These are phyloP conservation scores for Antechinus flavipes DNA, from an alignment of 2,113 vertebrate species.

Conservation along the genomic window DNA sequence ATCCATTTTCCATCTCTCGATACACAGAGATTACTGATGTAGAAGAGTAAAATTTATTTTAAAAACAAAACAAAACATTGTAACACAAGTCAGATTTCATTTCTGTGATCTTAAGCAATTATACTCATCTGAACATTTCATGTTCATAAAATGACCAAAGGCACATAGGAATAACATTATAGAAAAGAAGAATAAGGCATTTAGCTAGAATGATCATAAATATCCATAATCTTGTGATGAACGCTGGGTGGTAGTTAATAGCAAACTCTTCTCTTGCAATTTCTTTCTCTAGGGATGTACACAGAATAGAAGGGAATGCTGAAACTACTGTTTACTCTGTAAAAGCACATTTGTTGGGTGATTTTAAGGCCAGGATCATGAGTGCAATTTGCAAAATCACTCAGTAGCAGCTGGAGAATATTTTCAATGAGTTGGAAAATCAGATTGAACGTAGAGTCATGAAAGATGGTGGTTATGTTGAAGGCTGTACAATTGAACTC, in stretches of 20 bases:
- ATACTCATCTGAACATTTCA: not conserved
- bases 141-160: not conserved
- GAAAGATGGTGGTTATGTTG: slow-evolving; percentile 30
- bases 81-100: slow-evolving; percentile 7
- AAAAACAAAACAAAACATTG: slow-evolving; percentile 15
- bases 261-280: slow-evolving; percentile 18
- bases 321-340: slow-evolving; percentile 25
- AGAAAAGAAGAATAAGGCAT: not conserved
- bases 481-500: slow-evolving; percentile 43
- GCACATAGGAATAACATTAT: not conserved
- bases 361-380: slow-evolving; percentile 9
- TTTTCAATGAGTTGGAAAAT: slow-evolving; percentile 57
- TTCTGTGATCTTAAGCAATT: not conserved
- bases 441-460: not conserved
- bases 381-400: slow-evolving; percentile 23
- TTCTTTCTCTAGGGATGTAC: slow-evolving; percentile 28
- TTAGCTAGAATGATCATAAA: not conserved
- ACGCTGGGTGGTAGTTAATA: slow-evolving; percentile 32
- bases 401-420: slow-evolving; percentile 39
- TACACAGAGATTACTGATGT: not conserved
- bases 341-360: slow-evolving; percentile 14
- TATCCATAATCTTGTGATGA: not conserved
- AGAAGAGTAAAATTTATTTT: slow-evolving; percentile 29
- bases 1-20: not conserved
- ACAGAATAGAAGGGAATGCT: slow-evolving; percentile 21